These are phyloP conservation scores for Pristionchus mayeri DNA, from an alignment of 2,888 invertebrate genomes.

Conservation along the genomic window DNA sequence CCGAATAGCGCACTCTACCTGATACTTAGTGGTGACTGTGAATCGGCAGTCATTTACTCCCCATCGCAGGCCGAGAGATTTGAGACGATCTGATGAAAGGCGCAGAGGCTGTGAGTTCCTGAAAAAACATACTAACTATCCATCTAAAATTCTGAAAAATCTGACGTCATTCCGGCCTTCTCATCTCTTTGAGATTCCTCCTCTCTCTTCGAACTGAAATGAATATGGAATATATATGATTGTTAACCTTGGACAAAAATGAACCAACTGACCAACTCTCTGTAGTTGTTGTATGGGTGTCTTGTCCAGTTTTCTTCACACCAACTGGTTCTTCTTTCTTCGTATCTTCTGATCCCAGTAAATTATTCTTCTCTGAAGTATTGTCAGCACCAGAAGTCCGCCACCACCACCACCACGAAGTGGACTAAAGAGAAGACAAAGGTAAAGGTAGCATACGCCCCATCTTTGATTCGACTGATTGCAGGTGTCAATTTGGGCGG, in stretches of 20 bases:
- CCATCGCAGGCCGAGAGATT: conserved; percentile 87
- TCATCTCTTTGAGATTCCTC: conserved; percentile 52
- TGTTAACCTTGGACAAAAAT: background rate
- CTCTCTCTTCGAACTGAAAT: conserved; percentile 62
- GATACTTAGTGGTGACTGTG: conserved; percentile 98
- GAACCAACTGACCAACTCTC: conserved; percentile 39
- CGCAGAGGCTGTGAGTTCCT: conserved; percentile 80
- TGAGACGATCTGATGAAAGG: conserved; percentile 93
- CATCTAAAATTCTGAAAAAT: too few relatives aligned
- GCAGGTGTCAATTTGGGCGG: background rate
- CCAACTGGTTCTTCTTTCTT: conserved; percentile 11
- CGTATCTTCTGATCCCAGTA: background rate
- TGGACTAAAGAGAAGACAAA: background rate
- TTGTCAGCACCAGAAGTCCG: background rate
- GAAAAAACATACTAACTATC: too few relatives aligned
- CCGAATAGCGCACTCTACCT: too few relatives aligned
- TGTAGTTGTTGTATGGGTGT: background rate
- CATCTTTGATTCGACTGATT: background rate
- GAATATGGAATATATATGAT: background rate
- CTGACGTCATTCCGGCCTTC: conserved; percentile 43
- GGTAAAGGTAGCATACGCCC: too few relatives aligned
- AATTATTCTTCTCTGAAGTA: background rate
- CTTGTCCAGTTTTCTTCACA: background rate
- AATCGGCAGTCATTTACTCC: conserved; percentile 95
- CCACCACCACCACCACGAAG: conserved; percentile 39